Percentiles rank a stretch among this genome's conserved stretches.
Conservation (phyloP, 2,113 vertebrate genomes). For the Recurvirostra avosetta region DNA sequence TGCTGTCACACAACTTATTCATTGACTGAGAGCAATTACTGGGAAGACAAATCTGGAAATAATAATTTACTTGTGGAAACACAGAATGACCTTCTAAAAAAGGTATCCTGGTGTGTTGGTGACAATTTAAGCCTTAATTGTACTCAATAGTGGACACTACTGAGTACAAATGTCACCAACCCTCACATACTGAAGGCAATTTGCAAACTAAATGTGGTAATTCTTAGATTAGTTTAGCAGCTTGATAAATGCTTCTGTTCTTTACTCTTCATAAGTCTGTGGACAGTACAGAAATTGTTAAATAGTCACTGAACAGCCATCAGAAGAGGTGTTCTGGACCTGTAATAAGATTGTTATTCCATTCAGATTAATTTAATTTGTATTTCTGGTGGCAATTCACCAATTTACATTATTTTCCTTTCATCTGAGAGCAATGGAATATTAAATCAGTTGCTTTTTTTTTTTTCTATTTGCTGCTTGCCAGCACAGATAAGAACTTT, state of each 20-base stretch:
- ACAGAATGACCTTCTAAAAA: neutral
- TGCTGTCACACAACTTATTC: neutral
- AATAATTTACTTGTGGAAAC: neutral
- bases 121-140: neutral
- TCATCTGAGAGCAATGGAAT: neutral
- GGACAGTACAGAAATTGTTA: neutral
- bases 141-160: neutral
- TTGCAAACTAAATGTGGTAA: neutral
- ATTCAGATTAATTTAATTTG: neutral
- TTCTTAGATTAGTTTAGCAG: neutral
- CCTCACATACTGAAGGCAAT: neutral
- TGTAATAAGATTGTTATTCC: neutral
- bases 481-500: neutral
- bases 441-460: neutral
- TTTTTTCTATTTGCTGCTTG: neutral
- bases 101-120: neutral
- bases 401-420: neutral
- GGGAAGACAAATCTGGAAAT: neutral
- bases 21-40: fast-evolving
- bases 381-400: neutral
- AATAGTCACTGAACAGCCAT: neutral
- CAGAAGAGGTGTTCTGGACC: neutral
- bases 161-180: neutral
- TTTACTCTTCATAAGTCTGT: neutral
- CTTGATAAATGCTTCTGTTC: neutral